These are phyloP conservation scores for Thamnaconus septentrionalis DNA, from an alignment of 2,113 vertebrate genomes.

Conservation along the genomic window DNA sequence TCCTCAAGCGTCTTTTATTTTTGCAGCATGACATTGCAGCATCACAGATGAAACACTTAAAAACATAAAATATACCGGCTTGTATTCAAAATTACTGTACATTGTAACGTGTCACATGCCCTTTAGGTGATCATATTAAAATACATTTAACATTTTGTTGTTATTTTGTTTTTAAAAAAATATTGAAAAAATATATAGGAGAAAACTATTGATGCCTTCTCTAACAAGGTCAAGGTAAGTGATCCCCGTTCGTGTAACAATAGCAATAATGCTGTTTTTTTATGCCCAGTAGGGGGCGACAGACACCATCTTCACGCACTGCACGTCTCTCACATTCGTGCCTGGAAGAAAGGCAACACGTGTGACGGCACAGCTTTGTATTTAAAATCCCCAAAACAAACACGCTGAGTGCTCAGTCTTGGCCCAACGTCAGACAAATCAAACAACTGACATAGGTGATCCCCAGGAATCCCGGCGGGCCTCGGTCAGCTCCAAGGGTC, in stretches of 20 bases:
- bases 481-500: constrained; percentile 82
- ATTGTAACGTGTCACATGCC: too few species aligned
- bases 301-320: constrained; percentile 10
- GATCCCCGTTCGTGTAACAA: too few species aligned
- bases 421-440: too few species aligned
- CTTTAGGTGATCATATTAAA: neutral
- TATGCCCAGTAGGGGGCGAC: constrained; percentile 32
- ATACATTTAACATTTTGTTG: neutral
- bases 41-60: too few species aligned
- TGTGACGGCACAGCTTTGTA: neutral
- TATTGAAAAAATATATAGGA: neutral
- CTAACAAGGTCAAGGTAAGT: neutral
- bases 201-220: neutral
- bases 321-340: neutral
- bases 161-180: neutral
- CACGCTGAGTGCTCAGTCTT: too few species aligned
- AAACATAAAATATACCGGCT: too few species aligned
- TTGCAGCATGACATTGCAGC: neutral
- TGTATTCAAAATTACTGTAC: neutral
- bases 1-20: neutral
- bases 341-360: neutral
- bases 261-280: too few species aligned
- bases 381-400: neutral
- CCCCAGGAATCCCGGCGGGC: neutral
- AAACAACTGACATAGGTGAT: neutral